Evolutionary conservation across 2,113 vertebrate genomes (phyloP), one percentile per base, ranked within the genome.

Genomic region (Chionodraco myersi): DNA sequence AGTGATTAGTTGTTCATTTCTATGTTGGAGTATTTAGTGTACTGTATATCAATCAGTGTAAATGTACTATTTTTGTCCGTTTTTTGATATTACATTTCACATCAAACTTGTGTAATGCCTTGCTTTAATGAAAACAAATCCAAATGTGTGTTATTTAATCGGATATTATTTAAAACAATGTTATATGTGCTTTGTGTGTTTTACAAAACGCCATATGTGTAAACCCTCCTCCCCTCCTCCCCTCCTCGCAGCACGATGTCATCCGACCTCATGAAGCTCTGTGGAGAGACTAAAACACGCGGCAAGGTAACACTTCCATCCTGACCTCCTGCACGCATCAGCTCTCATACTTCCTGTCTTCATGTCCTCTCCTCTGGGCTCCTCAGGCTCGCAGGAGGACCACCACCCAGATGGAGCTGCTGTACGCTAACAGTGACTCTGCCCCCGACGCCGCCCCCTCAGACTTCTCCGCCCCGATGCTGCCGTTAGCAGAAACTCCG

Each of bases 371-470:
- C 15, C 0, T 56, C 34, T 63, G n/a, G 41, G 13, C 64, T 52
- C 5, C 2, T 1, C 92, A 99, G 98, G 98, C 98, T 34, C 97
- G 98, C 1, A 94, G 98, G 72, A 95, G 98, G 86, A 99, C 98
- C 72, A 96, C 98, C 66, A 99, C 98, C 3, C 98, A 99, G 92
- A 97, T 97, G 97, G 97, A 99, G 86, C 41, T 99, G 84, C 96
- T 99, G 11, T 99, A 99, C 34, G 97, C 97, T 16, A 97, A 96
- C 93, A 98, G 93, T 0, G 97, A 99, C 84, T 93, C 95, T 49
- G 93, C 90, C 62, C 90, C 94, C 8, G 97, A 97, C 45, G 64
- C 80, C 4, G 88, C 93, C 23, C 26, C 94, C 47, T 91, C 95
- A 51, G 97, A 96, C 79, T 92, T 94, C 85, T 77, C 96, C 63